Evolutionary conservation across 1,140 invertebrate genomes (phyloP).

Genomic region (Himalopsyche phryganea): DNA sequence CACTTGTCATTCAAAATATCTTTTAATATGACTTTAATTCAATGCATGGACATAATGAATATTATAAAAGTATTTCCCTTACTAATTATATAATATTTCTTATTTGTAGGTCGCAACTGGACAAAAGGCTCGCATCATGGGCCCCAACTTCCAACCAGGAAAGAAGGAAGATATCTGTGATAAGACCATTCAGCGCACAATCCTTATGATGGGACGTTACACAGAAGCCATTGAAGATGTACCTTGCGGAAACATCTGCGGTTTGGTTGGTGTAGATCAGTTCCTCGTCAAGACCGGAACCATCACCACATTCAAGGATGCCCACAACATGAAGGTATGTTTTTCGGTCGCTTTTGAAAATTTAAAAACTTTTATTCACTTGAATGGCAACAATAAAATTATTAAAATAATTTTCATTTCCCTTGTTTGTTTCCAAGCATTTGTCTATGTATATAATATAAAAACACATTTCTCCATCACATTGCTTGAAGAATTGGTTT

Average conservation of each 20-base stretch:
- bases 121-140: slow-evolving; percentile 96
- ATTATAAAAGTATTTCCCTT: no score
- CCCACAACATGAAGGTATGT: slow-evolving; percentile 92
- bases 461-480: no score
- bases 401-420: no score
- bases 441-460: no score
- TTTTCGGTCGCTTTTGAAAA: no score
- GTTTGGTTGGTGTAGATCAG: slow-evolving; percentile 99
- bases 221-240: slow-evolving; percentile 99
- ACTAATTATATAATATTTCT: slow-evolving; percentile 2
- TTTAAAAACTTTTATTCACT: no score
- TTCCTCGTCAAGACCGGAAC: slow-evolving; percentile 99
- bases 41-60: no score
- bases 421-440: no score
- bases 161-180: slow-evolving; percentile 99
- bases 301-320: slow-evolving; percentile 97
- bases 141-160: slow-evolving; percentile 94
- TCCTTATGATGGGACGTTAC: slow-evolving; percentile 99
- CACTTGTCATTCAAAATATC: no score
- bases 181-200: slow-evolving; percentile 98
- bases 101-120: slow-evolving; percentile 69
- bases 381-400: no score
- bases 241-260: slow-evolving; percentile 99
- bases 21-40: no score
- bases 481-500: no score